Conservation (phyloP, 2,888 invertebrate genomes). For the Latrodectus hesperus region DNA sequence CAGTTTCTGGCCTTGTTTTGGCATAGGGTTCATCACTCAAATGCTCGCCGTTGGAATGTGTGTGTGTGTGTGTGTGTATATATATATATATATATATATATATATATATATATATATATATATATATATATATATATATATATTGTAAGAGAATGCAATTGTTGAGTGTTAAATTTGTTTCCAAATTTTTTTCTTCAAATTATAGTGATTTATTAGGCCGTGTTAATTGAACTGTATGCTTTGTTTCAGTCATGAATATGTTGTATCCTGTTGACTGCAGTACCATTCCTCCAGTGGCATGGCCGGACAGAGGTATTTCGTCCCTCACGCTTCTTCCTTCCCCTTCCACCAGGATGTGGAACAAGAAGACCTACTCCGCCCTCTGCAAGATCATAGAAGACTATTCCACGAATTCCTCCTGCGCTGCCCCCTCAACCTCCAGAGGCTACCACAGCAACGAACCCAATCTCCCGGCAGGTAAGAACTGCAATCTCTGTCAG, state of each 20-base stretch:
- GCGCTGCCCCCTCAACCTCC: not conserved
- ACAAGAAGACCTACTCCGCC: constrained; percentile 26
- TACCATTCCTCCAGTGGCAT: constrained; percentile 35
- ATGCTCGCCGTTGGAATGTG: no score
- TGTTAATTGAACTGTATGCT: not conserved
- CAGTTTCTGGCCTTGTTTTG: no score
- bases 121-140: no score
- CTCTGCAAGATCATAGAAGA: constrained; percentile 39
- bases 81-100: no score
- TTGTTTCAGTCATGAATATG: constrained; percentile 19
- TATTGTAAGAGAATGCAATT: no score
- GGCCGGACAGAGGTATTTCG: constrained; percentile 28
- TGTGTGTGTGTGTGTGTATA: no score
- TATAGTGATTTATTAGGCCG: not conserved
- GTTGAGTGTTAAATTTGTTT: no score
- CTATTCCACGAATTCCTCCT: constrained; percentile 22
- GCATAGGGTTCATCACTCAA: no score
- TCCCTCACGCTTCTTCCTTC: constrained; percentile 19
- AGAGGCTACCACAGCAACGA: constrained; percentile 7
- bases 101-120: no score
- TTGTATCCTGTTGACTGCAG: constrained; percentile 36
- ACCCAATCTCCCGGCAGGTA: constrained; percentile 42
- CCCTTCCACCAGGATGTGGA: constrained; percentile 22
- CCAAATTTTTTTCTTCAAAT: no score
- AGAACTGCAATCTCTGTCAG: not conserved